Evolutionary conservation across 2,113 vertebrate species (phyloP).

Genomic region (Rissa tridactyla): DNA sequence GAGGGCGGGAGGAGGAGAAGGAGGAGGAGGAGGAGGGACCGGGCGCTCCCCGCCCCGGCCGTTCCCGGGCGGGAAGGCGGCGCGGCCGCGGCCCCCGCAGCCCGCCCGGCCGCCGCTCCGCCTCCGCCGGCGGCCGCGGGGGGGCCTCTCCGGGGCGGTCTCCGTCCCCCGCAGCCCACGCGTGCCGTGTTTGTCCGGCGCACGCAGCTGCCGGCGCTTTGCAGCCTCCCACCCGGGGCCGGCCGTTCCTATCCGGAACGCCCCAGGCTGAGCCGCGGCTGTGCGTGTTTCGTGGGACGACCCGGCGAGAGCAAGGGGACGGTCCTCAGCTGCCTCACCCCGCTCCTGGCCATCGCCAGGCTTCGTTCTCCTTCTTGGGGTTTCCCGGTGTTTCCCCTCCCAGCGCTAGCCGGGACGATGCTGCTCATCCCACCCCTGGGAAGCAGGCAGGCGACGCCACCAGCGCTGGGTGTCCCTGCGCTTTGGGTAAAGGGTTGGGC

Average conservation of each 20-base stretch:
- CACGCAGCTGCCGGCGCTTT: neutral
- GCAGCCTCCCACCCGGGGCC: neutral
- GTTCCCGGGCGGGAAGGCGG: neutral
- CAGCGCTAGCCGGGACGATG: neutral
- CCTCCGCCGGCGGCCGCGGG: neutral
- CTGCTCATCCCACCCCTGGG: neutral
- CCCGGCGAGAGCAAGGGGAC: neutral
- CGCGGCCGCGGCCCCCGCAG: neutral
- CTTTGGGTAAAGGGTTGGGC: neutral
- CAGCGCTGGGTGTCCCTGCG: neutral
- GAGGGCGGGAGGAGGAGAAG: neutral
- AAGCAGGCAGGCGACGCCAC: neutral
- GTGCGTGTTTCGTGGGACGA: accelerated
- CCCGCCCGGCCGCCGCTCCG: neutral
- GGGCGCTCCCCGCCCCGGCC: neutral
- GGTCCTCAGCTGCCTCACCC: neutral
- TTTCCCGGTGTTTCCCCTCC: neutral
- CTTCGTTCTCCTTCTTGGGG: accelerated
- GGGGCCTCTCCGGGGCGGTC: no score
- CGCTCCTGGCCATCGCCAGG: neutral
- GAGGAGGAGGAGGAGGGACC: neutral
- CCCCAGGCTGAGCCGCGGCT: neutral
- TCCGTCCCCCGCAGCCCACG: neutral
- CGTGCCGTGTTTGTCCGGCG: neutral
- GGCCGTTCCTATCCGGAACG: neutral